These are phyloP conservation scores for Coelogynopora nodosa DNA, from an alignment of 2,888 invertebrate genomes.

Conservation along the genomic window DNA sequence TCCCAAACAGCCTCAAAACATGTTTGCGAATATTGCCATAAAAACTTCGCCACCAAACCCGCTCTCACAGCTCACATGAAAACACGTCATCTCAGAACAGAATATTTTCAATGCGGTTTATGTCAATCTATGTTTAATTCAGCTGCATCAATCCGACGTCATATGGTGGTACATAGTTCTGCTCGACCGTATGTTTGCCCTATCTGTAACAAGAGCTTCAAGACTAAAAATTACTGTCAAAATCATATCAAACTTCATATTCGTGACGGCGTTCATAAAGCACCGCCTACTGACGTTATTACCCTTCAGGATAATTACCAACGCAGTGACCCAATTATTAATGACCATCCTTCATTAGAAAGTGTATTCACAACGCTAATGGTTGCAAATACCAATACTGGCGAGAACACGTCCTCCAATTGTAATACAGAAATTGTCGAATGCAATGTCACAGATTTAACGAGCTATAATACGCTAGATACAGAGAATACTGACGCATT, in stretches of 20 bases:
- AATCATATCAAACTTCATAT: slow-evolving; percentile 16
- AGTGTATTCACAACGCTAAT: background rate
- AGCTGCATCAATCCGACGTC: slow-evolving; percentile 12
- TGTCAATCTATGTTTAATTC: slow-evolving; percentile 34
- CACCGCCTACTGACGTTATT: background rate
- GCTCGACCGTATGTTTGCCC: slow-evolving; percentile 16
- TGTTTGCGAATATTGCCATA: slow-evolving; percentile 31
- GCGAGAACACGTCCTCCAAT: background rate
- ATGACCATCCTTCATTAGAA: background rate
- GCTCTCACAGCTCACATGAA: slow-evolving; percentile 18
- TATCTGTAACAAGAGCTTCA: slow-evolving; percentile 18
- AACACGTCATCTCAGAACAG: slow-evolving; percentile 17
- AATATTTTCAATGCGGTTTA: background rate
- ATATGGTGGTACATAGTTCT: slow-evolving; percentile 29
- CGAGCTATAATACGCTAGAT: background rate
- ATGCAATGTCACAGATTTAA: background rate
- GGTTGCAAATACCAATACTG: background rate
- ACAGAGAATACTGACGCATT: background rate
- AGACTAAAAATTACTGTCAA: slow-evolving; percentile 37
- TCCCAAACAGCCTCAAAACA: background rate
- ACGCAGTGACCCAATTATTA: background rate
- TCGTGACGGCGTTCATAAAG: background rate
- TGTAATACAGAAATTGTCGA: background rate
- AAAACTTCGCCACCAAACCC: slow-evolving; percentile 11
- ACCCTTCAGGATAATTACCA: background rate